Evolutionary conservation across 2,113 vertebrate species (phyloP).

Genomic region (Peromyscus californicus): DNA sequence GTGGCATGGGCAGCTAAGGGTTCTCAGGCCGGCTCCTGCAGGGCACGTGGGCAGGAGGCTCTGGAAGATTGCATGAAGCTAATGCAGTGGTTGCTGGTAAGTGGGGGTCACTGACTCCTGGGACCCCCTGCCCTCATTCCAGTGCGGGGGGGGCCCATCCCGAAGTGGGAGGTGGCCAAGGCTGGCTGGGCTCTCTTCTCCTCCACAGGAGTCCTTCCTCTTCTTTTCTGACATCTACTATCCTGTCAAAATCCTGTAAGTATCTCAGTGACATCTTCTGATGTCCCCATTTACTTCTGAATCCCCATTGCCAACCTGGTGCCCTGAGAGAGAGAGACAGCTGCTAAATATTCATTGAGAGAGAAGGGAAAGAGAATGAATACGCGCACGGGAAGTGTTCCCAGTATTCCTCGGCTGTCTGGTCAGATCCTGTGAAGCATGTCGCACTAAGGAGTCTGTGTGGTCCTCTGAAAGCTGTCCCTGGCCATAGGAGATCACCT

Average conservation of each 20-base stretch:
- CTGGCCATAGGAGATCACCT: background rate
- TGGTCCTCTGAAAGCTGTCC: background rate
- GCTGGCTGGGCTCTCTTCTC: too few relatives aligned
- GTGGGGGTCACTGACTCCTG: background rate
- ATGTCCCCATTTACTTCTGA: background rate
- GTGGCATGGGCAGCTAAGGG: background rate
- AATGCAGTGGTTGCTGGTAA: too few relatives aligned
- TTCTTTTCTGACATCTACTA: background rate
- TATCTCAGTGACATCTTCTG: background rate
- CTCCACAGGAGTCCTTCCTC: too few relatives aligned
- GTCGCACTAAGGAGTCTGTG: background rate
- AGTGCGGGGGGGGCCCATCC: background rate
- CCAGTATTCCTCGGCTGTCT: background rate
- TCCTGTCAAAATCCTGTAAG: background rate
- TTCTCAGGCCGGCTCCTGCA: too few relatives aligned
- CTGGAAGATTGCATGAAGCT: background rate
- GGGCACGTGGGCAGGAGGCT: too few relatives aligned
- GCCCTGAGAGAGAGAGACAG: background rate
- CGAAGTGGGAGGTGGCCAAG: background rate
- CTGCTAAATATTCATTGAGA: background rate
- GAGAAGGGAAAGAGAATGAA: background rate
- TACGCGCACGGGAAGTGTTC: rapidly evolving
- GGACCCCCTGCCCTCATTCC: background rate
- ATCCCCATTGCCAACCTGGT: background rate
- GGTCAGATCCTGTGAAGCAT: background rate